Base-by-base conservation (phyloP, 2,113 vertebrate genomes). In the Tyto alba region DNA sequence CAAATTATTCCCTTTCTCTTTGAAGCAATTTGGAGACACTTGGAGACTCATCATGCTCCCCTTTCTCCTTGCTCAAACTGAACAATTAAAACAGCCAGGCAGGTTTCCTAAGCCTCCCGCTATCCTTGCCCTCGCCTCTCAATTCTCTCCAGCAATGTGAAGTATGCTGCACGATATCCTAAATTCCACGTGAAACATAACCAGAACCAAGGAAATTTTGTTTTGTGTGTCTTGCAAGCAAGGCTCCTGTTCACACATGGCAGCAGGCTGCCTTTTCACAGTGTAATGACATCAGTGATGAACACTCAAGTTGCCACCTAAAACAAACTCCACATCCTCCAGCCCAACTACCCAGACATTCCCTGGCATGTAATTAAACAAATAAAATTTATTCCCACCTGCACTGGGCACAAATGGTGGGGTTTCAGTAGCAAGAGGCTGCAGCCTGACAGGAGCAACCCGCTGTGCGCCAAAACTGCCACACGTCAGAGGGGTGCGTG, bases 261-360 rank as follows among this genome's bases (percentile, higher is more conserved):
- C 50, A 19, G 18, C 6, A 23, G 22, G 9, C 19, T 18, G 23
- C 47, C 40, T 20, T 12, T 38, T 20, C 45, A 13, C 34, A 18
- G 13, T 1, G 0, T 5, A 22, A 30, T 0, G 1, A 16, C 11
- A 6, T 2, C 1, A 1, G 27, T 27, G 10, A 45, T 13, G 13
- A 52, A n/a, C 0, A 0, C 13, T 18, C 47, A 62, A 14, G n/a
- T 13, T 20, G 14, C 7, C 53, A 26, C 36, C 26, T 23, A 18
- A 50, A 63, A 2, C 22, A 34, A 66, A 6, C 43, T 29, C 32
- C 13, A 2, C 32, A 5, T 11, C 15, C 7, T 30, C 19, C 53
- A 43, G 15, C 38, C 6, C 45, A 32, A 38, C 17, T 14, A n/a
- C 18, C 14, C 43, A 72, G 52, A 30, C 32, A 38, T 14, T 13